Evolutionary conservation across 2,113 vertebrate species (phyloP).

Genomic region (Pseudorhombus dupliciocellatus): DNA sequence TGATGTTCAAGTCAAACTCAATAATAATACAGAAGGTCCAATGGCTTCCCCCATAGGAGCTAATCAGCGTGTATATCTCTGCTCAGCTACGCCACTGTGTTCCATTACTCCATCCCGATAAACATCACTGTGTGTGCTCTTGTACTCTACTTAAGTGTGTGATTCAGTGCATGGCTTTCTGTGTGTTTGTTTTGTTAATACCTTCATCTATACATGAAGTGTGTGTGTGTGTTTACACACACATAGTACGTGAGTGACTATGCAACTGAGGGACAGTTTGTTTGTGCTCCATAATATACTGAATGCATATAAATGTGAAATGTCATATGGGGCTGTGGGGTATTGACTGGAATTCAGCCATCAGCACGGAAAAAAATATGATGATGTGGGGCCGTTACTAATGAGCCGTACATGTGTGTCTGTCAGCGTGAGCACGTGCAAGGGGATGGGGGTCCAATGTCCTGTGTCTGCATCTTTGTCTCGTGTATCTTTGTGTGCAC

Average conservation of each 20-base stretch:
- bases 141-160: conserved; percentile 7
- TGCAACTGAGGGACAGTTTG: conserved; percentile 3
- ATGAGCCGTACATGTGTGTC: conserved; percentile 46
- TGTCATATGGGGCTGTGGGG: conserved; percentile 38
- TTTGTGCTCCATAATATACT: conserved; percentile 11
- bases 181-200: conserved; percentile 26
- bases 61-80: conserved; percentile 40
- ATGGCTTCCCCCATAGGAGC: conserved; percentile 46
- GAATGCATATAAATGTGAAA: conserved; percentile 35
- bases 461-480: conserved; percentile 15
- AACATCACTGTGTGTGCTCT: conserved; percentile 28
- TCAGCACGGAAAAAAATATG: conserved; percentile 55
- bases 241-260: neutral
- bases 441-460: neutral
- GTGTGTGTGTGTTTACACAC: neutral
- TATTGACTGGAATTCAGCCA: conserved; percentile 48
- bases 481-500: neutral
- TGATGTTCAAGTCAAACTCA: conserved; percentile 17
- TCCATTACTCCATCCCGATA: conserved; percentile 33
- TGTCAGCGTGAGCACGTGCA: neutral
- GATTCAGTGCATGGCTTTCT: neutral
- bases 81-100: conserved; percentile 22
- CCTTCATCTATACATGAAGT: neutral
- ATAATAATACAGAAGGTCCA: conserved; percentile 25
- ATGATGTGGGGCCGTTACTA: conserved; percentile 47